phyloP scores from a whole-genome alignment of 2,888 invertebrate genomes.

The Oasisia sp. region DNA sequence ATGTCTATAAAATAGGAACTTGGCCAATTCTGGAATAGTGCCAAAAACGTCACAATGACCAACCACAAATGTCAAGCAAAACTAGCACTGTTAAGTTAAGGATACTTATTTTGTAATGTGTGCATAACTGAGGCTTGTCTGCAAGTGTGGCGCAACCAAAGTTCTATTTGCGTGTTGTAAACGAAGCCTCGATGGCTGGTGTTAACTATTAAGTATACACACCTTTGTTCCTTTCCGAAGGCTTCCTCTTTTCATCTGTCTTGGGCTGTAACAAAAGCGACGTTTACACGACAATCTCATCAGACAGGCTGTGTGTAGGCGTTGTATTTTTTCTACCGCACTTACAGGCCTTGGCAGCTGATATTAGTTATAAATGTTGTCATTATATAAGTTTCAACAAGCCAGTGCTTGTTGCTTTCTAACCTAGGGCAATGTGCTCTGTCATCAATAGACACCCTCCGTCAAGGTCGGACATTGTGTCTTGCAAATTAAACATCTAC shows the following conservation, averaged over 20 bases:
- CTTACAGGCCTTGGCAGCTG: background rate
- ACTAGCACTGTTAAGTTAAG: background rate
- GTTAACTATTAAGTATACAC: background rate
- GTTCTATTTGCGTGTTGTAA: background rate
- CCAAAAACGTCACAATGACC: background rate
- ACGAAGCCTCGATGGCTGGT: background rate
- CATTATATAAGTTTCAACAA: background rate
- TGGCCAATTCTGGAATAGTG: background rate
- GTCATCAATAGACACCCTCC: no score
- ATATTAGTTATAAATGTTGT: background rate
- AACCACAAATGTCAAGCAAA: background rate
- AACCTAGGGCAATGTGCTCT: no score
- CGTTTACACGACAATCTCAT: background rate
- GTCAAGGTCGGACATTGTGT: no score
- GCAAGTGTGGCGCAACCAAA: background rate
- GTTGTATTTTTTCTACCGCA: background rate
- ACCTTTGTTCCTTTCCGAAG: background rate
- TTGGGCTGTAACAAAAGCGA: background rate
- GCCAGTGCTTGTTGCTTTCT: background rate
- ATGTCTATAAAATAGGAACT: background rate
- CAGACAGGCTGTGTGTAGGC: background rate
- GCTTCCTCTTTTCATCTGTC: background rate
- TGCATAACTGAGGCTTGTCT: background rate
- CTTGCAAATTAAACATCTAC: no score
- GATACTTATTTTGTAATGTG: background rate